Evolutionary conservation across 2,113 vertebrate genomes (phyloP).

Genomic region (Aegithalos caudatus): DNA sequence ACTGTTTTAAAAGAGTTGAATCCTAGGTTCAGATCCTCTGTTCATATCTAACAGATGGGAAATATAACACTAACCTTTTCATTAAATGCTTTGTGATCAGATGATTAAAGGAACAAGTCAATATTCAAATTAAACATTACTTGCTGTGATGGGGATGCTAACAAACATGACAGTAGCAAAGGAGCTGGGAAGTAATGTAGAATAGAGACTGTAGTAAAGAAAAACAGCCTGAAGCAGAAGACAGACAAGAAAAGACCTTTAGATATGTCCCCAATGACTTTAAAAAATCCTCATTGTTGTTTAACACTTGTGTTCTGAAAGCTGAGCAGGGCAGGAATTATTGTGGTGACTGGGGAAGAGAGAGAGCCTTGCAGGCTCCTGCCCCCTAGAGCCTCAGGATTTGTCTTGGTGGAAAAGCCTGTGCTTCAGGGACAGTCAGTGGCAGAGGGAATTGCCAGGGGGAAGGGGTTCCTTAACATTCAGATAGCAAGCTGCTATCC

Average conservation of each 20-base stretch:
- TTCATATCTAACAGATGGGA: neutral
- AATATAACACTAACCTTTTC: neutral
- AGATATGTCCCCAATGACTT: neutral
- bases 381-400: accelerated
- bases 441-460: neutral
- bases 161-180: neutral
- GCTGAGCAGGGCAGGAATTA: neutral
- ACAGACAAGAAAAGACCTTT: neutral
- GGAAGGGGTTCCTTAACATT: neutral
- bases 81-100: neutral
- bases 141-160: accelerated
- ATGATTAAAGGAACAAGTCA: neutral
- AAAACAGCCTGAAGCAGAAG: neutral
- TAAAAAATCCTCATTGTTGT: neutral
- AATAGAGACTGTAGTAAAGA: neutral
- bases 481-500: neutral
- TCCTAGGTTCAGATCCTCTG: neutral
- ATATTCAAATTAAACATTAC: neutral
- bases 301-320: neutral
- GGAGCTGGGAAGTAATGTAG: neutral
- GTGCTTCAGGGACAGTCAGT: neutral
- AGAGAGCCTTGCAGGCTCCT: neutral
- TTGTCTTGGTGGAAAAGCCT: neutral
- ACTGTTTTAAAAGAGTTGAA: neutral
- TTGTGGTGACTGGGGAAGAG: neutral